phyloP scores from a whole-genome alignment of 2,888 invertebrate species.

The Tuberolachnus salignus region DNA sequence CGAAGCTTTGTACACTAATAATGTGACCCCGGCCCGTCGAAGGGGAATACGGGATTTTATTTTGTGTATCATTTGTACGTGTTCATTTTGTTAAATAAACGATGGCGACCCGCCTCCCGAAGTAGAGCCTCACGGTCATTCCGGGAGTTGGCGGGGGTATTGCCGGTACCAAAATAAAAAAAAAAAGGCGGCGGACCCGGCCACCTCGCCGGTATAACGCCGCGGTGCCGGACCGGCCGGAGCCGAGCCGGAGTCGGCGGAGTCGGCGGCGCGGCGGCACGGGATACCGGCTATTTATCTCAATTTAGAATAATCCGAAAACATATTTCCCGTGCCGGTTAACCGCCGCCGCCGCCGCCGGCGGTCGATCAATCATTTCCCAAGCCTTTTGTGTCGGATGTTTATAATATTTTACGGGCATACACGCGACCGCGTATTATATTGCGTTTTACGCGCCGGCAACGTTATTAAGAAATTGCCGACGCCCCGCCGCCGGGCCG shows the following conservation, averaged over 20 bases:
- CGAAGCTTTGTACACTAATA: no score
- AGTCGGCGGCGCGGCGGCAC: not conserved
- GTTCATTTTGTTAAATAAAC: no score
- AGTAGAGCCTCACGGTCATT: no score
- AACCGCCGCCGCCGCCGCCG: constrained; percentile 17
- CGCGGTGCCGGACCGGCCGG: no score
- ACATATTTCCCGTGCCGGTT: constrained; percentile 54
- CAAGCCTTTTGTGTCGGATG: constrained; percentile 50
- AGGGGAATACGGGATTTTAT: no score
- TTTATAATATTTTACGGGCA: constrained; percentile 42
- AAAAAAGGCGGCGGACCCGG: no score
- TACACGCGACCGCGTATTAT: constrained; percentile 25
- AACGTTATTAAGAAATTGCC: constrained; percentile 53
- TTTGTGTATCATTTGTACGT: no score
- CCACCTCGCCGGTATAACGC: no score
- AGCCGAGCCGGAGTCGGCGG: not conserved
- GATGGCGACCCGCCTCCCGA: no score
- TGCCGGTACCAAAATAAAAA: no score
- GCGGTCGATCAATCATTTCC: constrained; percentile 50
- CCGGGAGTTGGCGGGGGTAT: no score
- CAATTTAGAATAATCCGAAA: constrained; percentile 53
- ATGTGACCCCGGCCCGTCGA: no score
- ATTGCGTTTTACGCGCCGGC: constrained; percentile 38
- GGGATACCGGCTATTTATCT: constrained; percentile 47
- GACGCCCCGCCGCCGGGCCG: not conserved